Conservation (phyloP, 2,888 invertebrate species). For the Leptopilina myrica region DNA sequence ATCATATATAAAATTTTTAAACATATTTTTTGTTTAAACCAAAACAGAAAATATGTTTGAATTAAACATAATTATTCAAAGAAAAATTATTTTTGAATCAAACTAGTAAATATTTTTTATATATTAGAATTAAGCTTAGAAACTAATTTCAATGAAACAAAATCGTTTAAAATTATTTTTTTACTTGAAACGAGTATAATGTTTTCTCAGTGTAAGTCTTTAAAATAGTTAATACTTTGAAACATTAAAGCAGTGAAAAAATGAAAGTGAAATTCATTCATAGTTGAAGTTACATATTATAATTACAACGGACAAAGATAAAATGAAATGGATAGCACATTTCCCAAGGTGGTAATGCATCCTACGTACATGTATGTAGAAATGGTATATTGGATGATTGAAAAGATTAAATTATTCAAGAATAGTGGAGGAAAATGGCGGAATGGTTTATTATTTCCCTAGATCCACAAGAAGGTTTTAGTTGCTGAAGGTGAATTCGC, state of each 20-base stretch:
- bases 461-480: slow-evolving; percentile 37
- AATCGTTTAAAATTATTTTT: too few relatives aligned
- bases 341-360: not conserved
- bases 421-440: slow-evolving; percentile 42
- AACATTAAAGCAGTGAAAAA: not conserved
- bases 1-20: too few relatives aligned
- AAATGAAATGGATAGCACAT: not conserved
- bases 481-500: slow-evolving; percentile 42
- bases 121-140: too few relatives aligned
- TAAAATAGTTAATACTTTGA: too few relatives aligned
- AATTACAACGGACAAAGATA: not conserved
- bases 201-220: too few relatives aligned
- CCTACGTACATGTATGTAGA: not conserved
- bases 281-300: not conserved
- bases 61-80: too few relatives aligned
- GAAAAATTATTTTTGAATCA: too few relatives aligned
- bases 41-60: too few relatives aligned
- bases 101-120: too few relatives aligned
- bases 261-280: not conserved
- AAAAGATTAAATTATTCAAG: slow-evolving; percentile 47
- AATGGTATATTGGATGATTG: slow-evolving; percentile 43
- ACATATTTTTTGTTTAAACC: too few relatives aligned
- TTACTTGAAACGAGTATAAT: too few relatives aligned
- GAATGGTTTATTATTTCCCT: slow-evolving; percentile 38
- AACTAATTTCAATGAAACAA: too few relatives aligned